Evolutionary conservation across 2,113 vertebrate species (phyloP).

Genomic region (Lonchura striata): DNA sequence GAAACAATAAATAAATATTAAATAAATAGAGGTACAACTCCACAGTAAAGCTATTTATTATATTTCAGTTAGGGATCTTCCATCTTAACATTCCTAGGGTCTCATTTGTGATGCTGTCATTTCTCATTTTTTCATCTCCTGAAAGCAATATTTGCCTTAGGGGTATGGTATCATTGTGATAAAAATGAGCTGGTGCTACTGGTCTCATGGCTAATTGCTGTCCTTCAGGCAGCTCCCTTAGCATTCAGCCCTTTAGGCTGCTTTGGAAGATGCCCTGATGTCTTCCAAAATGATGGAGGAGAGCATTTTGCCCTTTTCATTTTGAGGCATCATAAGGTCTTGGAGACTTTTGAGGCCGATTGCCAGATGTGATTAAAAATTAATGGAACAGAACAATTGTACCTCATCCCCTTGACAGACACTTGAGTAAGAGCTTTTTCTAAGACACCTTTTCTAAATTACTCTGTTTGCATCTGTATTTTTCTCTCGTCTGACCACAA

Average conservation of each 20-base stretch:
- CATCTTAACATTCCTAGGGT: not conserved
- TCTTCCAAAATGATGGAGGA: not conserved
- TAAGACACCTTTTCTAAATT: not conserved
- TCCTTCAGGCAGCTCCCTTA: not conserved
- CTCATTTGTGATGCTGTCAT: not conserved
- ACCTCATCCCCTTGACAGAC: not conserved
- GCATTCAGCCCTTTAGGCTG: not conserved
- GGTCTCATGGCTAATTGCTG: not conserved
- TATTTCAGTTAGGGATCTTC: not conserved
- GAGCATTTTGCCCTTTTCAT: not conserved
- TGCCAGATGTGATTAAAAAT: conserved; percentile 4
- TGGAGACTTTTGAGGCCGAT: not conserved
- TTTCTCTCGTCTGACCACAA: not conserved
- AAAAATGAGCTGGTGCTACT: not conserved
- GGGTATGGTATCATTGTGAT: not conserved
- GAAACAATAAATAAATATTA: not conserved
- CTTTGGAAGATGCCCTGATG: not conserved
- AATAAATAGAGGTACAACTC: not conserved
- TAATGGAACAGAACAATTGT: not conserved
- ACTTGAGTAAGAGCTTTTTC: not conserved
- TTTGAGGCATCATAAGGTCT: not conserved
- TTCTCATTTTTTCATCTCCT: not conserved
- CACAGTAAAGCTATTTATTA: not conserved
- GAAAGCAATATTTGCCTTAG: not conserved
- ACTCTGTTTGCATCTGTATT: not conserved